Conservation (phyloP, 1,140 invertebrate genomes). For the Aphaenogaster rudis region DNA sequence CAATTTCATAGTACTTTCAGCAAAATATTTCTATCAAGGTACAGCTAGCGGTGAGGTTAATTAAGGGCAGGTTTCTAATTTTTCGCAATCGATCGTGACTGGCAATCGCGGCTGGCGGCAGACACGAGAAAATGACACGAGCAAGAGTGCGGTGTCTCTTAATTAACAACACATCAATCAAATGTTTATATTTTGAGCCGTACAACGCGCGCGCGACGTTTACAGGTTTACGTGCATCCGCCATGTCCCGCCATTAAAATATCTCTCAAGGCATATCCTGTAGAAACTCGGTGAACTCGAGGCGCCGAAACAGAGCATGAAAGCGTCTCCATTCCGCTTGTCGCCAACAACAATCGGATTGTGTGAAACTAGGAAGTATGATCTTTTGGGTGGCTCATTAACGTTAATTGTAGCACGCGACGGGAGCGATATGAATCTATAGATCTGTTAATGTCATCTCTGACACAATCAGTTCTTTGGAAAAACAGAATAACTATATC, state of each 20-base stretch:
- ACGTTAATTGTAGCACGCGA: conserved; percentile 26
- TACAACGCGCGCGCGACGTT: neutral
- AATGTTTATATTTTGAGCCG: conserved; percentile 6
- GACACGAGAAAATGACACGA: neutral
- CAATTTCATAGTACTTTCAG: too few species aligned
- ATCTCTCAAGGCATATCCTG: conserved; percentile 79
- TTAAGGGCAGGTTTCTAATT: neutral
- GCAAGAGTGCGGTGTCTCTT: neutral
- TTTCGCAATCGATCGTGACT: neutral
- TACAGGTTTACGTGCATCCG: conserved; percentile 4
- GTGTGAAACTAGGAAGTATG: conserved; percentile 80
- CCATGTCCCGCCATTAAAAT: conserved; percentile 73
- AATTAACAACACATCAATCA: neutral
- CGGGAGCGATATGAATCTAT: conserved; percentile 26
- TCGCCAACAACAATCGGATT: conserved; percentile 73
- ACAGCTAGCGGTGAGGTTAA: neutral
- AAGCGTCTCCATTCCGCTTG: conserved; percentile 80
- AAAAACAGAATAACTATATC: neutral
- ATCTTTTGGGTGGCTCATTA: conserved; percentile 50
- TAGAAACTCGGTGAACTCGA: conserved; percentile 84
- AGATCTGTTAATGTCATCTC: neutral
- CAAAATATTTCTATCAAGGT: too few species aligned
- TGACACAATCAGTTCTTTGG: neutral
- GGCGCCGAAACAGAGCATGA: conserved; percentile 85
- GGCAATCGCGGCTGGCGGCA: too few species aligned